Base-by-base conservation (phyloP, 2,797 vertebrate genomes). In the Lepus oiostolus region DNA sequence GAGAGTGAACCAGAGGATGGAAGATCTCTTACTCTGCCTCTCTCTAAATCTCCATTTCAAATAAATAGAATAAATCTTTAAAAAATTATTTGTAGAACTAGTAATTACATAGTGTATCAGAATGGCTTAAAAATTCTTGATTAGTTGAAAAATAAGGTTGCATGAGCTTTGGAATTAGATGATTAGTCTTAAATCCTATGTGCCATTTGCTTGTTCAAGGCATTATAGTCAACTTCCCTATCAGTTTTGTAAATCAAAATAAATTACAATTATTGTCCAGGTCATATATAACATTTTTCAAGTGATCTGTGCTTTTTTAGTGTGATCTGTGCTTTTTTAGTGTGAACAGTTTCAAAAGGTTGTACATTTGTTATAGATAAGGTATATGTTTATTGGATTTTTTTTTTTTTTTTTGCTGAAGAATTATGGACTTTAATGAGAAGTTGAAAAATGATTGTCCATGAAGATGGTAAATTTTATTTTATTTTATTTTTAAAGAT, bases 51-150 rank as follows among this genome's bases (percentile, higher is more conserved):
- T 47, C 42, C 42, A 47, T 47, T 47, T 47, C 8, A 47, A 8
- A 47, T 47, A 47, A 47, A 47, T 47, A 47, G 42, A 47, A 47
- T 47, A 47, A 47, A 47, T 47, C 42, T 47, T 47, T 1, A 58
- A 7, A 42, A 14, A n/a, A 35, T 22, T 93, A 54, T 82, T 92
- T 93, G 67, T 85, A 22, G 28, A 85, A 75, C 88, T 90, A 38
- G 21, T 74, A 58, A 76, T 77, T 90, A 80, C 75, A 24, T 81
- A 88, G 19, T 16, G 14, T 9, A 47, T 80, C 72, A 84, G 65
- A 77, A 14, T 83, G 24, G 28, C 60, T 95, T 90, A 52, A 76
- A 92, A 93, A 62, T 87, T 96, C 79, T 94, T 83, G 74, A 65
- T 88, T 77, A 79, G 19, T 88, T 86, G 28, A 93, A 76, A 24